Evolutionary conservation across 2,797 vertebrate species (phyloP).

Genomic region (Rhadinocentrus ornatus): DNA sequence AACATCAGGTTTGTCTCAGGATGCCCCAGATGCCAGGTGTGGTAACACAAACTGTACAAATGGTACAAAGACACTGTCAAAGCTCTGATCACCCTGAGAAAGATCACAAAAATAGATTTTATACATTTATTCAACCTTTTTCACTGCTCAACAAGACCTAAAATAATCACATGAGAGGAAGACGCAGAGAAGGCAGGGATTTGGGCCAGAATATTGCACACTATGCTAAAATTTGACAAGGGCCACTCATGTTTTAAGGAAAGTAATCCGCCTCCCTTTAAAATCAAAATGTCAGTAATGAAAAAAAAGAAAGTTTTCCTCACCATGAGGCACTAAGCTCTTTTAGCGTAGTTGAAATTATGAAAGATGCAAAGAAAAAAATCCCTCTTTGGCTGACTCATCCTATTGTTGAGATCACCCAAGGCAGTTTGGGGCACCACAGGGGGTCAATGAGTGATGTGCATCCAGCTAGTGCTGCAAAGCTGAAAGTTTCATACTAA

Average conservation of each 20-base stretch:
- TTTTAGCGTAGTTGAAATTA: constrained; percentile 35
- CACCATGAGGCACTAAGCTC: constrained; percentile 19
- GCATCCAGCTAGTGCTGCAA: constrained; percentile 35
- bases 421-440: constrained; percentile 31
- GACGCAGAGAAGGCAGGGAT: constrained; percentile 35
- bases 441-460: constrained; percentile 26
- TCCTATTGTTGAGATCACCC: constrained; percentile 43
- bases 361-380: constrained; percentile 41
- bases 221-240: constrained; percentile 49
- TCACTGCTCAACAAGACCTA: constrained; percentile 20
- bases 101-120: constrained; percentile 20
- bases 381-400: constrained; percentile 45
- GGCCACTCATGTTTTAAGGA: constrained; percentile 53
- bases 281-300: constrained; percentile 34
- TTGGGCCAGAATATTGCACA: constrained; percentile 42
- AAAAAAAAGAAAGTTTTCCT: constrained; percentile 27
- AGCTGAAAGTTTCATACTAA: constrained; percentile 37
- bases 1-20: background rate
- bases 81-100: background rate
- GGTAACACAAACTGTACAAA: background rate
- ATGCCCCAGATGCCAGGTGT: constrained; percentile 5
- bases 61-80: constrained; percentile 1
- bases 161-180: constrained; percentile 36
- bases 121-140: constrained; percentile 33
- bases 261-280: constrained; percentile 46